Base-by-base conservation (phyloP, 2,888 invertebrate species). In the Drosophila kuntzei region DNA sequence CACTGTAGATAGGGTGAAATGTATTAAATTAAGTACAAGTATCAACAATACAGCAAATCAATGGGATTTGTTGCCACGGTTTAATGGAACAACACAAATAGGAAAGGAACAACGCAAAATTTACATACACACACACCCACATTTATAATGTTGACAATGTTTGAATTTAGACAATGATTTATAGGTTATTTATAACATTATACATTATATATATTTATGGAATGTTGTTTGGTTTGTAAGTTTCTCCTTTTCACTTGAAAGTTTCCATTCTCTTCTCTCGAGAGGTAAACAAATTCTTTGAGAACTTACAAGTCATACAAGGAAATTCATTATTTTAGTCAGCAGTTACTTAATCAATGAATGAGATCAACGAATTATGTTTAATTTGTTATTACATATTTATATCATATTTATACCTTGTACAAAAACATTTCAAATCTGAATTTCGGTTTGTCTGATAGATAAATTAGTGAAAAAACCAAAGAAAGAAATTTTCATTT, bases 1-100 rank as follows among this genome's bases (percentile, higher is more conserved):
- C 74, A 89, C 84, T 89, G 87, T 86, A 86, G 85, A 89, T 86
- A 86, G 85, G 85, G 71, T 68, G 79, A 81, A 78, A 72, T 85
- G 76, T 85, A 79, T 85, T 61, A 81, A 60, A 73, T 67, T 62
- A 75, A 79, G 55, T 71, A 66, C 63, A 74, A 78, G 63, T 57
- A 41, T 57, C 43, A 41, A 39, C 20, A 29, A 37, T 27, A 46
- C 69, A 57, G 41, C 80, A 76, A 75, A 63, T 59, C 49, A 44
- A 54, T 50, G 14, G 25, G 57, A 80, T 72, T 80, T 76, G 71
- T 68, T 86, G 76, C 59, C 39, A 80, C 57, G 70, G 72, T 83
- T 87, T 75, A 63, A 70, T 69, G 75, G 82, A 84, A 78, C 82
- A 83, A 87, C 66, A 64, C 64, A 68, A 86, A 70, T 62, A 79